Conservation (phyloP, 2,888 invertebrate species). For the Caenorhabditis imperialis region DNA sequence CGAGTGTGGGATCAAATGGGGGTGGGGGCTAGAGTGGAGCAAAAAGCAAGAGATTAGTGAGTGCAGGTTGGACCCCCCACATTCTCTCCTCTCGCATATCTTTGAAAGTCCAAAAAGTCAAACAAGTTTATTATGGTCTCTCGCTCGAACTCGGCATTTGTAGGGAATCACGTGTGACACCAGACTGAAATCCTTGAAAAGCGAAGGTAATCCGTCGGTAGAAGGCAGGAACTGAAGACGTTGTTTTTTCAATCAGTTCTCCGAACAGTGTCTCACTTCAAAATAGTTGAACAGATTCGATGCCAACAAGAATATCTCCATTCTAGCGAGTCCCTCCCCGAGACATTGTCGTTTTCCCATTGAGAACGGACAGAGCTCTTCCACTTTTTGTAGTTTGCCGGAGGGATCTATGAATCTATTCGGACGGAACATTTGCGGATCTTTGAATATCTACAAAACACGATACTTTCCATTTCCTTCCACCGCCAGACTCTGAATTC, state of each 20-base stretch:
- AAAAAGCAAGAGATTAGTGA: constrained; percentile 8
- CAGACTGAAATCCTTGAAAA: constrained; percentile 50
- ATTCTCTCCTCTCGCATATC: too few relatives aligned
- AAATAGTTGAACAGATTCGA: constrained; percentile 49
- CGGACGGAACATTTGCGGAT: constrained; percentile 66
- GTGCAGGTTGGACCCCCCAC: too few relatives aligned
- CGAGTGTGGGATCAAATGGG: too few relatives aligned
- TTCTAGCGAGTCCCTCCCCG: constrained; percentile 61
- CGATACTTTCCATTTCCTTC: neutral
- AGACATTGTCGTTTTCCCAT: constrained; percentile 66
- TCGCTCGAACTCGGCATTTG: constrained; percentile 24
- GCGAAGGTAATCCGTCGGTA: constrained; percentile 35
- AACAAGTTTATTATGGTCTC: constrained; percentile 9
- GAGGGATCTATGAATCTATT: constrained; percentile 64
- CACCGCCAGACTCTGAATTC: too few relatives aligned
- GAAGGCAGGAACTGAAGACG: constrained; percentile 35
- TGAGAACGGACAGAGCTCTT: constrained; percentile 61
- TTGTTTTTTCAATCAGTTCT: neutral
- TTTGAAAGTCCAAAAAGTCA: too few relatives aligned
- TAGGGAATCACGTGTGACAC: constrained; percentile 41
- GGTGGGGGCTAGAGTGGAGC: too few relatives aligned
- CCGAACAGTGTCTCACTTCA: constrained; percentile 25
- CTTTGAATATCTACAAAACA: constrained; percentile 57
- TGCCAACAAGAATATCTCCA: constrained; percentile 59
- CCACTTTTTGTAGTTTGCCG: constrained; percentile 62